A percentile compares a stretch with the other conserved stretches of the same genome.
Conservation (phyloP, 2,797 vertebrate species). For the Sebastes itinus region DNA sequence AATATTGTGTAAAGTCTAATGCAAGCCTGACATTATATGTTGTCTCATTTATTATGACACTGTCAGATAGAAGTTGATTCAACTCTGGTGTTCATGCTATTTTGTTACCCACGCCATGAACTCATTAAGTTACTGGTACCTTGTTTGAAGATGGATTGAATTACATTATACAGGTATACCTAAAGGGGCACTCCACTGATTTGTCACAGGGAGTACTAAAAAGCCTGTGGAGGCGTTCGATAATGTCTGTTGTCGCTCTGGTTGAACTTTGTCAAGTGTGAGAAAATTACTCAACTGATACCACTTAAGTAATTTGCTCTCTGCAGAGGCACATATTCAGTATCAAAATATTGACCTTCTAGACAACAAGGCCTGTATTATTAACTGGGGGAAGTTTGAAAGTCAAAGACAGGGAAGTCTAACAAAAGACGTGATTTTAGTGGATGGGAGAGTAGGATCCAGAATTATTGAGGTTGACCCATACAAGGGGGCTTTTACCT, state of each 20-base stretch:
- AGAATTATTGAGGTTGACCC: neutral
- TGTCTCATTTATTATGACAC: neutral
- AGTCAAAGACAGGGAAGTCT: neutral
- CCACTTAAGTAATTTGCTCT: neutral
- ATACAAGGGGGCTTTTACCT: neutral
- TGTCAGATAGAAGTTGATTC: neutral
- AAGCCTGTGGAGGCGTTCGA: neutral
- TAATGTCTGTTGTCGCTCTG: neutral
- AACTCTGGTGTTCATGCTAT: neutral
- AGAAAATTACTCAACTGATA: neutral
- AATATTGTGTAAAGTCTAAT: neutral
- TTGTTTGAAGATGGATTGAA: neutral
- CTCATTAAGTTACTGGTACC: neutral
- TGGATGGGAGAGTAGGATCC: neutral
- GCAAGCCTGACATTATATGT: neutral
- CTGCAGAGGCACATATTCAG: neutral
- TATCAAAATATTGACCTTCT: neutral
- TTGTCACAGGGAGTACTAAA: neutral
- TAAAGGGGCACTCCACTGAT: neutral
- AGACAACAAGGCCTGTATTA: neutral
- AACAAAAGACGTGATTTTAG: neutral
- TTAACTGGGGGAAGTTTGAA: neutral
- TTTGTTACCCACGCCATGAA: neutral
- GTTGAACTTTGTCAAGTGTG: neutral
- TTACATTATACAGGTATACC: neutral